Base-by-base conservation (phyloP, 2,797 vertebrate species). In the Pterois miles region DNA sequence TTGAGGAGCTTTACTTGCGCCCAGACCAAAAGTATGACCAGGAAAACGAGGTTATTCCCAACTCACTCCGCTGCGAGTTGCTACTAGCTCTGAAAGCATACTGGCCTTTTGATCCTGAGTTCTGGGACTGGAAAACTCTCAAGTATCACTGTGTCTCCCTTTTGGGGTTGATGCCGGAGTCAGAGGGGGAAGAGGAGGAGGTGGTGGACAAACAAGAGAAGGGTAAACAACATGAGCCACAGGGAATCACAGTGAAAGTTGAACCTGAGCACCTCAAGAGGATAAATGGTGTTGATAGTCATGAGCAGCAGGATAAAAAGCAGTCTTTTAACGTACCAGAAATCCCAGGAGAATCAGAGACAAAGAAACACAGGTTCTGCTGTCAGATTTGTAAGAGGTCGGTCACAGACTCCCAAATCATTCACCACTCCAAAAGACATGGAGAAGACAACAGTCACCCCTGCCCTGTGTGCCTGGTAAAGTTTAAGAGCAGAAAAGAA, bases 121-220 rank as follows among this genome's bases (percentile, higher is more conserved):
- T 99, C 91, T 99, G 98, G 98, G 98, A 99, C 94, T 99, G 98
- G 98, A 99, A 99, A 91, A 98, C 97, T 69, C 95, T 99, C 13
- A 99, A 98, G 84, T 91, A 96, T 66, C 97, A 98, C 71, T 99
- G 98, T 85, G 89, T 95, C 69, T 96, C 96, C 60, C 94, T 98
- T 2, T 89, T 99, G 18, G 98, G 98, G 53, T 93, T 97, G 88
- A 96, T 82, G 62, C 96, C 96, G 6, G 97, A 98, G 62, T 96
- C 96, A 20, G 94, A 95, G 43, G 96, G 93, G 54, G 96, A 95
- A 64, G 94, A 92, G 29, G 96, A 95, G 12, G 92, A 90, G 54
- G 80, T 34, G 3, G 65, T 53, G 20, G 92, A 82, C 91, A 93
- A 93, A 80, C 92, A 88, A 58, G 95, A 95, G 60, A 88, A 89